A percentile compares a stretch with the other conserved stretches of the same genome.
Conservation (phyloP, 2,797 vertebrate genomes). For the Petrocephalus sullivani region DNA sequence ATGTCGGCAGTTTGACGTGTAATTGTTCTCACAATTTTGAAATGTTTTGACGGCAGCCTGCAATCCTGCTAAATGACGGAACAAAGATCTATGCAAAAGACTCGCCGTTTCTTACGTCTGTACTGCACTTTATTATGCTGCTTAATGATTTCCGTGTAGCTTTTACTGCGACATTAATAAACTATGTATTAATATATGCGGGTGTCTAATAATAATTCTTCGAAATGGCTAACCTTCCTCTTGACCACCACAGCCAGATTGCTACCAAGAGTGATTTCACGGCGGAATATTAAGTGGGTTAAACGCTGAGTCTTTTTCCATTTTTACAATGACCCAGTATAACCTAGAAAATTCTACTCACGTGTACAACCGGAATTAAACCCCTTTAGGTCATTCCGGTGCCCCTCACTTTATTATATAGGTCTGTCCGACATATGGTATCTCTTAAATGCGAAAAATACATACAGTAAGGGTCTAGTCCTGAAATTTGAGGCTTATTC, state of each 20-base stretch:
- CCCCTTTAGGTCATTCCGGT: slow-evolving; percentile 65
- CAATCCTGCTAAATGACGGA: background rate
- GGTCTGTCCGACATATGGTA: slow-evolving; percentile 54
- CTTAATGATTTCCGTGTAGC: background rate
- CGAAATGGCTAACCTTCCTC: background rate
- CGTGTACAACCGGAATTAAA: slow-evolving; percentile 62
- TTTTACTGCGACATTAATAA: background rate
- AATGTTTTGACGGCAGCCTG: background rate
- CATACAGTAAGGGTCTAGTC: background rate
- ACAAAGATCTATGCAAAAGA: background rate
- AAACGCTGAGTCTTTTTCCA: slow-evolving; percentile 32
- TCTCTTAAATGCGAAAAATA: slow-evolving; percentile 18
- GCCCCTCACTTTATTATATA: slow-evolving; percentile 62
- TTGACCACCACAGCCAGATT: slow-evolving; percentile 21
- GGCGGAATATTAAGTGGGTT: slow-evolving; percentile 33
- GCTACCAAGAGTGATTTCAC: slow-evolving; percentile 22
- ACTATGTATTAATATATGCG: background rate
- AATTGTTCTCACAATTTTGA: background rate
- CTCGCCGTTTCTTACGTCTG: background rate
- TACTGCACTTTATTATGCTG: background rate
- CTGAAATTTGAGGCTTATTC: background rate
- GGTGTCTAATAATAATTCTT: background rate
- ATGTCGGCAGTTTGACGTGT: background rate
- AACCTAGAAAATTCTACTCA: slow-evolving; percentile 59
- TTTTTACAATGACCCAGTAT: slow-evolving; percentile 48